These are phyloP conservation scores for Tuta absoluta DNA, from an alignment of 2,888 invertebrate species.

Conservation along the genomic window DNA sequence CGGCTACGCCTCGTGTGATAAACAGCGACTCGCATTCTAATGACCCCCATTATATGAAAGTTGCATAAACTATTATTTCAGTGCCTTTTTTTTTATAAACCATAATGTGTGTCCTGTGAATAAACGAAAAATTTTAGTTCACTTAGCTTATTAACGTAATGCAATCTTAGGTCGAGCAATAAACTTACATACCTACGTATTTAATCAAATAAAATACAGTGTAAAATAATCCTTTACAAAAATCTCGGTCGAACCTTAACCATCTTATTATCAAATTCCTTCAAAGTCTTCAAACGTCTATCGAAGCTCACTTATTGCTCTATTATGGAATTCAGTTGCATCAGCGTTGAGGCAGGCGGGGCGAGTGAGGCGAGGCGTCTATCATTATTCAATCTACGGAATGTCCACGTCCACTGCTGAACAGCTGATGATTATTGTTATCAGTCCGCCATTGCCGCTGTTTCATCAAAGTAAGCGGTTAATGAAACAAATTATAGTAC, in stretches of 20 bases:
- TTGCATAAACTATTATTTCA: too few relatives aligned
- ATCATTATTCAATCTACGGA: conserved; percentile 56
- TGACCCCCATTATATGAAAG: too few relatives aligned
- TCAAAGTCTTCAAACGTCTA: neutral
- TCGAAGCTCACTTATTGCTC: conserved; percentile 8
- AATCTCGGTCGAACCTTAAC: neutral
- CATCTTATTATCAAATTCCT: neutral
- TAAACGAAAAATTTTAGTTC: too few relatives aligned
- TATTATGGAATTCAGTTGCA: conserved; percentile 25
- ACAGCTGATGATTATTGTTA: conserved; percentile 40
- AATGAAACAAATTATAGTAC: conserved; percentile 1
- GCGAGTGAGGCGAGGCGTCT: conserved; percentile 31
- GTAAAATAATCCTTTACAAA: neutral
- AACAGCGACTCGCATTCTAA: too few relatives aligned
- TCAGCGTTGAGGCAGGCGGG: neutral
- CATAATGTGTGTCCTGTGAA: too few relatives aligned
- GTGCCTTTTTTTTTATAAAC: too few relatives aligned
- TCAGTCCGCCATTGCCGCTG: conserved; percentile 29
- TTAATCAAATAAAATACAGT: too few relatives aligned
- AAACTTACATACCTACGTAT: too few relatives aligned
- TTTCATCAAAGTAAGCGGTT: conserved; percentile 3
- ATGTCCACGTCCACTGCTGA: conserved; percentile 35
- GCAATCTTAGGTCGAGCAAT: too few relatives aligned
- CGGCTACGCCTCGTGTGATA: too few relatives aligned
- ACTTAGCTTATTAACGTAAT: too few relatives aligned